Evolutionary conservation across 2,888 invertebrate genomes (phyloP).

Genomic region (Imbricaverruca yamaguchii): DNA sequence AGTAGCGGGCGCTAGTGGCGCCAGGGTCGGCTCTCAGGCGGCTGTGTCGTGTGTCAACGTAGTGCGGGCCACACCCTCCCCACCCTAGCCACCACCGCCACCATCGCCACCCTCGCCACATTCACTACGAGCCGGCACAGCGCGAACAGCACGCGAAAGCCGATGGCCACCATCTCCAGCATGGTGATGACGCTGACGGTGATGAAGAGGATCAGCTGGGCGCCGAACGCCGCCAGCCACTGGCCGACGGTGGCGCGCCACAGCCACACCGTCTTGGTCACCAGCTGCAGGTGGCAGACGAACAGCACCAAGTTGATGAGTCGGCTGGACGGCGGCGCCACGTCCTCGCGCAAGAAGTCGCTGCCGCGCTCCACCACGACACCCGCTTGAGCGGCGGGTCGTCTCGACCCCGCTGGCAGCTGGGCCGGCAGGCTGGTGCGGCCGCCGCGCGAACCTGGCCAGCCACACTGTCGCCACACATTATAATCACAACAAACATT

Average conservation of each 20-base stretch:
- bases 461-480: no score
- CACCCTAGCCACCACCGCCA: no score
- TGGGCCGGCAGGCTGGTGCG: not conserved
- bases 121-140: no score
- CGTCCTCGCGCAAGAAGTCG: not conserved
- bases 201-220: not conserved
- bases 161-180: not conserved
- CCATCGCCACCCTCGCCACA: no score
- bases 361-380: not conserved
- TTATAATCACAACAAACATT: no score
- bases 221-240: not conserved
- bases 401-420: not conserved
- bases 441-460: not conserved
- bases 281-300: not conserved
- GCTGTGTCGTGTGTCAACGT: no score
- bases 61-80: no score
- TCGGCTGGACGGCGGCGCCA: not conserved
- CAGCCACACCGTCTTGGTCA: not conserved
- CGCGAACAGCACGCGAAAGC: not conserved
- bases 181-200: conserved; percentile 17
- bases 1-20: no score
- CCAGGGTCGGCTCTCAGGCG: no score
- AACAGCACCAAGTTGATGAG: not conserved
- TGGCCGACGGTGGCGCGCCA: not conserved
- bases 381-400: not conserved